Evolutionary conservation across 1,140 invertebrate species (phyloP).

Genomic region (Drosophila arawakana): DNA sequence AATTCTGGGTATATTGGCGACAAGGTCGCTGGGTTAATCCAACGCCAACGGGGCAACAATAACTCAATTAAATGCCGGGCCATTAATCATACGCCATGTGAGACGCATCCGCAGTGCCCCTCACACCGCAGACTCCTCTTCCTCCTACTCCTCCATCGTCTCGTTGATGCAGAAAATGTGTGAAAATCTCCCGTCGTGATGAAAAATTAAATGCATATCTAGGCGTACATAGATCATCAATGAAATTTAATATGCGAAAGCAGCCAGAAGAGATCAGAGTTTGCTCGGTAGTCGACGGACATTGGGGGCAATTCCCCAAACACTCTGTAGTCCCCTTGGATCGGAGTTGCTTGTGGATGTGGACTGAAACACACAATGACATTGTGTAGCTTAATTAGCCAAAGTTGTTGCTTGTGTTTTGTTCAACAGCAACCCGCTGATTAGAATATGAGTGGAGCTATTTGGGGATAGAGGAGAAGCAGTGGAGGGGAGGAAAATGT

Average conservation of each 20-base stretch:
- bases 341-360: not conserved
- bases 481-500: constrained; percentile 5
- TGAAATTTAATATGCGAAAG: constrained; percentile 79
- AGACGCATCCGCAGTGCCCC: constrained; percentile 23
- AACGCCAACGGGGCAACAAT: constrained; percentile 60
- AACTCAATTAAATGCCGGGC: constrained; percentile 74
- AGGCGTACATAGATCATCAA: constrained; percentile 78
- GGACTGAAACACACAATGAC: constrained; percentile 55
- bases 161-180: constrained; percentile 57
- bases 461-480: too few species aligned
- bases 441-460: constrained; percentile 62
- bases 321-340: not conserved
- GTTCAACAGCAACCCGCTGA: constrained; percentile 50
- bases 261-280: constrained; percentile 10
- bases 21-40: constrained; percentile 79
- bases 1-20: constrained; percentile 46
- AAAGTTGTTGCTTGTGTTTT: constrained; percentile 54
- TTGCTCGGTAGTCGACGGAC: constrained; percentile 12
- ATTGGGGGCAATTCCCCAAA: constrained; percentile 13
- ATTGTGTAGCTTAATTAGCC: constrained; percentile 81
- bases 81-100: constrained; percentile 77
- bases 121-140: not conserved
- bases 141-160: constrained; percentile 1
- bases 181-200: constrained; percentile 81
- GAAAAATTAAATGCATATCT: constrained; percentile 83